Conservation (phyloP, 2,113 vertebrate species). For the Emydocephalus ijimae region DNA sequence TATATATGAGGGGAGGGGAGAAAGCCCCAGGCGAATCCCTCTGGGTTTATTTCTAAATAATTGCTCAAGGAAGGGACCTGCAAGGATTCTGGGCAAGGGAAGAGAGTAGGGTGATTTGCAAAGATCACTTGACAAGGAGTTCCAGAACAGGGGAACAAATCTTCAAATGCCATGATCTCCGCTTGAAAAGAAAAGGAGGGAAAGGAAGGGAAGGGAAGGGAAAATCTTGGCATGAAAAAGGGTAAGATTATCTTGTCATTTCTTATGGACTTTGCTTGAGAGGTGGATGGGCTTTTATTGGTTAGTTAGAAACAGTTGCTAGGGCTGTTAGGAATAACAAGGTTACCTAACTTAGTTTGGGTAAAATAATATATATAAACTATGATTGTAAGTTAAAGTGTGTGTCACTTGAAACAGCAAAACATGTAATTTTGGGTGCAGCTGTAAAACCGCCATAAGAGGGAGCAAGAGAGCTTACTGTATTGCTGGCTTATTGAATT, state of each 20-base stretch:
- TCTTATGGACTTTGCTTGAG: background rate
- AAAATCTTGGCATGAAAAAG: background rate
- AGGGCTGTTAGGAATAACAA: background rate
- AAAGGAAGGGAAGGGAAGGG: background rate
- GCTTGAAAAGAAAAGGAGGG: background rate
- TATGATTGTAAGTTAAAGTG: no score
- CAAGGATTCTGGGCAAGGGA: background rate
- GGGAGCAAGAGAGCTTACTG: no score
- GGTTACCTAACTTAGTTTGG: no score
- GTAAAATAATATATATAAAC: no score
- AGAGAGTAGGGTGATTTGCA: background rate
- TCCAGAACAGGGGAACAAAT: background rate
- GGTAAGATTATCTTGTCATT: background rate
- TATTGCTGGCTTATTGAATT: no score
- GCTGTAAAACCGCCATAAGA: no score
- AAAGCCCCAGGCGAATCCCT: background rate
- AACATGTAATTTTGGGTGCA: no score
- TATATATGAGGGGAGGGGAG: background rate
- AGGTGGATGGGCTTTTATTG: background rate
- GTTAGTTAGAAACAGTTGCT: background rate
- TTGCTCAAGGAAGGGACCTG: background rate
- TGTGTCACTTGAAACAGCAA: no score
- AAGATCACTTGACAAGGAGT: background rate
- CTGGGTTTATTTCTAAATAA: background rate
- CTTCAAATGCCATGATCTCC: background rate